Evolutionary conservation across 2,888 invertebrate species (phyloP).

Genomic region (Homarus gammarus): DNA sequence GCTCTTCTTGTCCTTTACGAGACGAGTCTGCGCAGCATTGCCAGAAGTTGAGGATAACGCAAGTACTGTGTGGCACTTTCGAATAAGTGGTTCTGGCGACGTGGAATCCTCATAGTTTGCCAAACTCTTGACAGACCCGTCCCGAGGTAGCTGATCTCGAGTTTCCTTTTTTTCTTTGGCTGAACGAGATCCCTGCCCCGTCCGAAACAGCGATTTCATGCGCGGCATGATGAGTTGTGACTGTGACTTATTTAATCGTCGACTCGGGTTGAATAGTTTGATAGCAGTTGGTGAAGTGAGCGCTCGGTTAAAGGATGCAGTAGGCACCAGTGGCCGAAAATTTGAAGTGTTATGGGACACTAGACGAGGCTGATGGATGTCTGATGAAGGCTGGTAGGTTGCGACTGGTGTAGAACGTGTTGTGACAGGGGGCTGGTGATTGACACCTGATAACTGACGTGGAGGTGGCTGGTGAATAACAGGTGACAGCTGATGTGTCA

Average conservation of each 20-base stretch:
- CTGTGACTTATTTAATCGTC: slow-evolving; percentile 44
- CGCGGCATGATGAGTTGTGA: slow-evolving; percentile 68
- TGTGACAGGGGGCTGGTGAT: neutral
- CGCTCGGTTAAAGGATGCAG: slow-evolving; percentile 53
- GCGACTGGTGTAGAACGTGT: neutral
- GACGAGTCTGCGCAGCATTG: slow-evolving; percentile 53
- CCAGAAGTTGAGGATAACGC: slow-evolving; percentile 62
- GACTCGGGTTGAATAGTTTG: slow-evolving; percentile 62
- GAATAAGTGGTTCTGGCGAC: slow-evolving; percentile 65
- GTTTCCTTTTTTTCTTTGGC: slow-evolving; percentile 31
- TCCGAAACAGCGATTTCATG: slow-evolving; percentile 59
- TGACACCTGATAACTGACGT: neutral
- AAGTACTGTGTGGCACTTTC: slow-evolving; percentile 71
- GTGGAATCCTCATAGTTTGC: slow-evolving; percentile 47
- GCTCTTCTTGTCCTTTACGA: slow-evolving; percentile 56
- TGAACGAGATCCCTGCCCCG: slow-evolving; percentile 49
- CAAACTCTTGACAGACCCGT: slow-evolving; percentile 49
- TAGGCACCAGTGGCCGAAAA: slow-evolving; percentile 42
- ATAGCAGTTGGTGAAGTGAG: slow-evolving; percentile 65
- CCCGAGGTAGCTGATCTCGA: slow-evolving; percentile 19
- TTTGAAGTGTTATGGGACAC: neutral
- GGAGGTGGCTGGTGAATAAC: neutral
- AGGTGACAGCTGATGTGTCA: neutral
- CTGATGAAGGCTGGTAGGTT: slow-evolving; percentile 15
- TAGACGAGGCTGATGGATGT: slow-evolving; percentile 10